Evolutionary conservation across 2,113 vertebrate genomes (phyloP).

Genomic region (Electrona antarctica): DNA sequence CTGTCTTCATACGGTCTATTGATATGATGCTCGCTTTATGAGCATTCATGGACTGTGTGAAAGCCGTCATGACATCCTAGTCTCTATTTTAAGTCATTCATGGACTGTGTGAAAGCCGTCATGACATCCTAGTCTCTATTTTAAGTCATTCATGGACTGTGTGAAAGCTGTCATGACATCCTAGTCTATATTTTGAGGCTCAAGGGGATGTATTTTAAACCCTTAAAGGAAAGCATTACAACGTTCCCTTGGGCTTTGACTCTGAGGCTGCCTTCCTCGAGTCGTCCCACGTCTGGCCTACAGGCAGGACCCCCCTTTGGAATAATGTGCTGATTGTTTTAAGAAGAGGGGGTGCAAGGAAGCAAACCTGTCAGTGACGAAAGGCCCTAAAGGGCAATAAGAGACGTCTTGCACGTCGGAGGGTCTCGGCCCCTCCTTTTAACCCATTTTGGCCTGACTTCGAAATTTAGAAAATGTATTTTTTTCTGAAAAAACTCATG

Average conservation of each 20-base stretch:
- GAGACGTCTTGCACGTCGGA: constrained; percentile 63
- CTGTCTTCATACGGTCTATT: constrained; percentile 10
- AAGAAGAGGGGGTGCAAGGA: constrained; percentile 46
- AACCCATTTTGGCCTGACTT: no score
- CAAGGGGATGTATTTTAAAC: constrained; percentile 27
- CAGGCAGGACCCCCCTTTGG: constrained; percentile 10
- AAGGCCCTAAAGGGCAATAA: constrained; percentile 60
- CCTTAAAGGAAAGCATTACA: constrained; percentile 19
- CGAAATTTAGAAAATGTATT: no score
- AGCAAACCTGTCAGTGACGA: constrained; percentile 55
- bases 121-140: constrained; percentile 12
- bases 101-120: not conserved
- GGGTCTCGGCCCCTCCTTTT: constrained; percentile 31
- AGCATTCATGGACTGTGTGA: not conserved
- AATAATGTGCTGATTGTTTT: constrained; percentile 44
- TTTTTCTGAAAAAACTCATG: no score
- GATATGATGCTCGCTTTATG: not conserved
- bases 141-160: constrained; percentile 8
- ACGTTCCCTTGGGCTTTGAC: constrained; percentile 5
- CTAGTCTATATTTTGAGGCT: constrained; percentile 14
- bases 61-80: not conserved
- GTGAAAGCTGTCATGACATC: not conserved
- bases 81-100: constrained; percentile 17
- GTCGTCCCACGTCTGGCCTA: constrained; percentile 6
- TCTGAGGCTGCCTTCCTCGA: constrained; percentile 13